Conservation (phyloP, 1,140 invertebrate genomes). For the Trypoxylus dichotomus region DNA sequence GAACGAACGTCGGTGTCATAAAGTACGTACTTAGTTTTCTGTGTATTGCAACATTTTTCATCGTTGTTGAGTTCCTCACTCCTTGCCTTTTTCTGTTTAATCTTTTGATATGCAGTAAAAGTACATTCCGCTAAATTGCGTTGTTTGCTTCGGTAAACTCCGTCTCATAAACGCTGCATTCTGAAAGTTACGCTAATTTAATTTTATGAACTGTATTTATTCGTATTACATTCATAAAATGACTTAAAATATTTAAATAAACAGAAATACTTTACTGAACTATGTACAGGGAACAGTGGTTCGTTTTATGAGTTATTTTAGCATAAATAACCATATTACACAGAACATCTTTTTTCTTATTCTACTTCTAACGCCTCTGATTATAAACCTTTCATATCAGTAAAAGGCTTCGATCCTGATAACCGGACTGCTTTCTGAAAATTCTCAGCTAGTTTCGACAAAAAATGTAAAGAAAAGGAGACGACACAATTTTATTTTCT, state of each 20-base stretch:
- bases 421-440: not conserved
- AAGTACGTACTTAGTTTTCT: not conserved
- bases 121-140: not conserved
- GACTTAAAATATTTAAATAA: no score
- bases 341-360: not conserved
- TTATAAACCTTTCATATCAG: not conserved
- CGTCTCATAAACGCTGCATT: not conserved
- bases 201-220: not conserved
- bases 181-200: not conserved
- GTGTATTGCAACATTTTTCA: conserved; percentile 7
- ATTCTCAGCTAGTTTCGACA: not conserved
- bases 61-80: conserved; percentile 1
- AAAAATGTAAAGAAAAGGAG: not conserved
- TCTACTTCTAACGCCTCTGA: not conserved
- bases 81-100: not conserved
- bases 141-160: not conserved
- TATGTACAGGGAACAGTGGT: no score
- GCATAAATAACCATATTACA: not conserved
- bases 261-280: no score
- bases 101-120: not conserved
- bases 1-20: not conserved
- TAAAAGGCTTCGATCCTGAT: not conserved
- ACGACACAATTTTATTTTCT: no score
- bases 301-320: no score
- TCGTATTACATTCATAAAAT: not conserved